phyloP scores from a whole-genome alignment of 2,888 invertebrate species.

The Podotricha telesiphe region DNA sequence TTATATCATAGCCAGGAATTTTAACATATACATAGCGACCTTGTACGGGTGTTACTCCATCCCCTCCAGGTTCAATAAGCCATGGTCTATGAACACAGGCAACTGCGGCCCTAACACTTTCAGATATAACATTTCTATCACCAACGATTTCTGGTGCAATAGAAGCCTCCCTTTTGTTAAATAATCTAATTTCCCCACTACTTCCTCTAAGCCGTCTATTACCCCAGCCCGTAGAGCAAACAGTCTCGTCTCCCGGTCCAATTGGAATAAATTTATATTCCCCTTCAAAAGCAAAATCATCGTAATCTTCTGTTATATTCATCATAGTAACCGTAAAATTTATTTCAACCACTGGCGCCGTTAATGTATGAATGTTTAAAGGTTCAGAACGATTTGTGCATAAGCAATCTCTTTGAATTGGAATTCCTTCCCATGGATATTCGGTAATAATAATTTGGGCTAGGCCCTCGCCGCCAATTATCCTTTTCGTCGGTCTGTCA shows the following conservation, averaged over 20 bases:
- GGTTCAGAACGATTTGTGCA: conserved; percentile 88
- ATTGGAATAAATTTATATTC: conserved; percentile 86
- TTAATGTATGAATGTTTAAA: conserved; percentile 86
- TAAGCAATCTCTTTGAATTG: conserved; percentile 88
- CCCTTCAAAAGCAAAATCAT: conserved; percentile 90
- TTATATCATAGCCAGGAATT: conserved; percentile 86
- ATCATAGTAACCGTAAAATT: conserved; percentile 90
- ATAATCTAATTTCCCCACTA: conserved; percentile 88
- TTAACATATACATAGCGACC: conserved; percentile 89
- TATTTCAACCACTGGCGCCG: conserved; percentile 88
- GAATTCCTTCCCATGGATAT: conserved; percentile 87
- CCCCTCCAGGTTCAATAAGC: conserved; percentile 90
- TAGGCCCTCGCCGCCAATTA: conserved; percentile 79
- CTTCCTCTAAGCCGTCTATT: conserved; percentile 86
- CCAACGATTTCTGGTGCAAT: conserved; percentile 74
- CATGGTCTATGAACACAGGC: conserved; percentile 90
- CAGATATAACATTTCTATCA: conserved; percentile 78
- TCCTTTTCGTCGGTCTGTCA: conserved; percentile 78
- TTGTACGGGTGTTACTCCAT: conserved; percentile 83
- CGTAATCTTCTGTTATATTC: conserved; percentile 92
- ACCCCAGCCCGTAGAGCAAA: conserved; percentile 86
- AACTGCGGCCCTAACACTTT: conserved; percentile 81
- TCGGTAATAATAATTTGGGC: conserved; percentile 86
- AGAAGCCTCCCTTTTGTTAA: conserved; percentile 83
- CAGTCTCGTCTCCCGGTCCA: conserved; percentile 81